A percentile compares a stretch with the other conserved stretches of the same genome.
These are phyloP conservation scores for Diorhabda carinulata DNA, from an alignment of 1,140 invertebrate genomes.

Conservation along the genomic window DNA sequence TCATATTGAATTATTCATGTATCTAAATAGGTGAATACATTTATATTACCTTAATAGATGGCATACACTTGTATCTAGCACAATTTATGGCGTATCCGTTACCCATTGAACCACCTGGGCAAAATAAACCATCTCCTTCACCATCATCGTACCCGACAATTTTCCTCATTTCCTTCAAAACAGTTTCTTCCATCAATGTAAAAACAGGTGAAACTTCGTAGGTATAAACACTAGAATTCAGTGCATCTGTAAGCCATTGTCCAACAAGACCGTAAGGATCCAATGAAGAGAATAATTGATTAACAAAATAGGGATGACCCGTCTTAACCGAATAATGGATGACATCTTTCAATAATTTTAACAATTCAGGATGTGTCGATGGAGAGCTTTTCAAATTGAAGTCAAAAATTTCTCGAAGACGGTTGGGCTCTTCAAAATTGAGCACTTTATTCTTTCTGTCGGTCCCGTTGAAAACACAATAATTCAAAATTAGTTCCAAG, in stretches of 20 bases:
- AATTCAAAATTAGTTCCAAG: slow-evolving; percentile 65
- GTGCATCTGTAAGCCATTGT: slow-evolving; percentile 79
- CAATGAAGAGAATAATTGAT: slow-evolving; percentile 80
- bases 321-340: slow-evolving; percentile 82
- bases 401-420: slow-evolving; percentile 62
- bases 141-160: slow-evolving; percentile 80
- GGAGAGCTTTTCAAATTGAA: slow-evolving; percentile 59
- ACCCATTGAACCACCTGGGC: slow-evolving; percentile 91
- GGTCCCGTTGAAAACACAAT: slow-evolving; percentile 72
- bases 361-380: slow-evolving; percentile 62
- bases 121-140: slow-evolving; percentile 84
- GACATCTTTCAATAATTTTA: slow-evolving; percentile 61
- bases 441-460: slow-evolving; percentile 66
- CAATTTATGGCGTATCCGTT: slow-evolving; percentile 93
- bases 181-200: slow-evolving; percentile 79
- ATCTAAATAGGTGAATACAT: too few relatives aligned
- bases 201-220: slow-evolving; percentile 90
- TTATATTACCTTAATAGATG: slow-evolving; percentile 68
- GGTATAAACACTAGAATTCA: slow-evolving; percentile 86
- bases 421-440: slow-evolving; percentile 68
- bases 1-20: too few relatives aligned
- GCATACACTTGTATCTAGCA: slow-evolving; percentile 73
- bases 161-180: slow-evolving; percentile 76
- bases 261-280: slow-evolving; percentile 81
- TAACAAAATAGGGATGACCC: slow-evolving; percentile 81